phyloP scores from a whole-genome alignment of 2,888 invertebrate species.

The Trachelus troglodyta region DNA sequence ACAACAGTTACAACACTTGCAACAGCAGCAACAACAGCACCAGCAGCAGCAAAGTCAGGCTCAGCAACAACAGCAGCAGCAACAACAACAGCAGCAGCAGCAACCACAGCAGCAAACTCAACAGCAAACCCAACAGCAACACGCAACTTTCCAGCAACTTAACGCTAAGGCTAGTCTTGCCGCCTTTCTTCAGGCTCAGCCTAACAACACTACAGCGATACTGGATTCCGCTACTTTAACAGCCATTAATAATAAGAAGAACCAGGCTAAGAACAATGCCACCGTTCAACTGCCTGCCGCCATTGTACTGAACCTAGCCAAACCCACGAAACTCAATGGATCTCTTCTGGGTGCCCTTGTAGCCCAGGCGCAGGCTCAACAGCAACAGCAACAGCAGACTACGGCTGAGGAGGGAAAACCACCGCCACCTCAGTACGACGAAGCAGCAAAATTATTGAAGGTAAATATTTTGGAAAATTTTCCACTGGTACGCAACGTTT shows the following conservation, averaged over 20 bases:
- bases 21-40: conserved; percentile 70
- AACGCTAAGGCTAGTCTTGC: conserved; percentile 68
- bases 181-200: conserved; percentile 65
- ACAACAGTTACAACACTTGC: conserved; percentile 74
- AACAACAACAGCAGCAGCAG: conserved; percentile 48
- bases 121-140: conserved; percentile 51
- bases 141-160: conserved; percentile 61
- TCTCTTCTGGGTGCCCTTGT: conserved; percentile 59
- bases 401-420: conserved; percentile 66
- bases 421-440: conserved; percentile 79
- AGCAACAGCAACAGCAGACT: conserved; percentile 51
- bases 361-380: conserved; percentile 59
- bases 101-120: conserved; percentile 48
- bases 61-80: conserved; percentile 68
- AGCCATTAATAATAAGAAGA: conserved; percentile 63
- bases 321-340: conserved; percentile 60
- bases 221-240: conserved; percentile 60
- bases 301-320: conserved; percentile 60
- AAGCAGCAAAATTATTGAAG: conserved; percentile 74
- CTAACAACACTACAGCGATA: conserved; percentile 57
- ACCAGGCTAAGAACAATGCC: conserved; percentile 57
- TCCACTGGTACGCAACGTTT: not conserved
- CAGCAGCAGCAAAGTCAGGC: conserved; percentile 66
- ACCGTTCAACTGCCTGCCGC: conserved; percentile 62
- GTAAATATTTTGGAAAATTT: conserved; percentile 44